Base-by-base conservation (phyloP, 2,888 invertebrate species). In the Chrysina gloriosa region DNA sequence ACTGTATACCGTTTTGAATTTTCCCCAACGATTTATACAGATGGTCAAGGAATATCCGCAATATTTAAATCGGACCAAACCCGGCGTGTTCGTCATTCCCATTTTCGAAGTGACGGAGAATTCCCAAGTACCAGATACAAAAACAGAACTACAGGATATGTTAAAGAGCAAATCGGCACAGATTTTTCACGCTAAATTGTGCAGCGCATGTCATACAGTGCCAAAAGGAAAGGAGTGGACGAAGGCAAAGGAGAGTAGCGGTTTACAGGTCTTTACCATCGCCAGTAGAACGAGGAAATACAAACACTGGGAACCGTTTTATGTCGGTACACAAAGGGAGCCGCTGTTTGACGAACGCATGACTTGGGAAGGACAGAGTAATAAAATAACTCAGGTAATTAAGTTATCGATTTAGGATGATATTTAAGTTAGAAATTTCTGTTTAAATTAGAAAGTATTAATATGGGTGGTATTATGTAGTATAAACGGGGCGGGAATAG, bases 41-140 rank as follows among this genome's bases (percentile, higher is more conserved):
- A 76, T 79, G 68, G 72, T 75, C 0, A 67, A 63, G 11, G 34
- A 67, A 7, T 72, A 76, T 52, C 54, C 58, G 27, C 36, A 48
- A 4, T 42, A 47, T 25, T n/a, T 36, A 14, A 11, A 9, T 11
- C 23, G 6, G 1, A 58, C 67, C 0, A 67, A 69, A 4, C 73
- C 39, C 21, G 74, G 74, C 34, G 78, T 78, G 0, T 80, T 77
- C 58, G 79, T 78, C 6, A 42, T 79, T 21, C 78, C 79, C 0
- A 69, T 80, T 63, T 80, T 79, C 58, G 79, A 80, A 70, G 69
- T 80, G 4, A 21, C 42, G 3, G 14, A 31, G 81, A 61, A 84
- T 84, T 69, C 85, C 86, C 79, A 85, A 84, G 87, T 90, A 78
- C 92, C 91, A 75, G 85, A 85, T 73, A 89, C 89, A 71, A 93